These are phyloP conservation scores for Mesaphorura yosii DNA, from an alignment of 1,140 invertebrate species.

Conservation along the genomic window DNA sequence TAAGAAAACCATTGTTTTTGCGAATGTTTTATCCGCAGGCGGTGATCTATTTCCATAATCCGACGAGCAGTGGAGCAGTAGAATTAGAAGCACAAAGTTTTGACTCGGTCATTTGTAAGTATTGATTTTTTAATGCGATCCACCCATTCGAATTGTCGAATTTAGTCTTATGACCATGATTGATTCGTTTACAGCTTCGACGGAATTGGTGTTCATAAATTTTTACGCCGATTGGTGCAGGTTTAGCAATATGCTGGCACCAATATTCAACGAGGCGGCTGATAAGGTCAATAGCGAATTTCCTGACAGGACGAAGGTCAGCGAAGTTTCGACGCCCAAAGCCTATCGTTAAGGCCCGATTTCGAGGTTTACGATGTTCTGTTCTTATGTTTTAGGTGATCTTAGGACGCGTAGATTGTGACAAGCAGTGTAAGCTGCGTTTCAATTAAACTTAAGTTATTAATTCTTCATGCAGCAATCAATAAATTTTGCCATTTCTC, in stretches of 20 bases:
- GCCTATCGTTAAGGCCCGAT: too few relatives aligned
- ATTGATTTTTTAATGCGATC: not conserved
- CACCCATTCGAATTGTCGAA: not conserved
- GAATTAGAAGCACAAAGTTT: constrained; percentile 63
- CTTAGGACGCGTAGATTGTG: constrained; percentile 95
- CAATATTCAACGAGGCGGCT: constrained; percentile 92
- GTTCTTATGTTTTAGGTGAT: too few relatives aligned
- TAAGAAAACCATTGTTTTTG: too few relatives aligned
- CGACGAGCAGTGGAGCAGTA: constrained; percentile 50
- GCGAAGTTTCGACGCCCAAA: too few relatives aligned
- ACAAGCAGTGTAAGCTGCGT: constrained; percentile 61
- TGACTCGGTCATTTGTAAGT: constrained; percentile 64
- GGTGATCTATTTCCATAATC: constrained; percentile 33
- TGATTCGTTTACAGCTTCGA: constrained; percentile 57
- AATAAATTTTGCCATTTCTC: constrained; percentile 2
- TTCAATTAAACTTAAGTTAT: not conserved
- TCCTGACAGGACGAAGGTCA: constrained; percentile 68
- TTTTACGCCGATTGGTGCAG: constrained; percentile 98
- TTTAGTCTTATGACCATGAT: not conserved
- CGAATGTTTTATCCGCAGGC: constrained; percentile 30
- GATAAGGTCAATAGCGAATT: constrained; percentile 70
- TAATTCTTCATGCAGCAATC: not conserved
- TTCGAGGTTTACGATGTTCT: too few relatives aligned
- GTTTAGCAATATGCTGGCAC: constrained; percentile 88
- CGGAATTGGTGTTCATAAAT: constrained; percentile 95